phyloP scores from a whole-genome alignment of 2,797 vertebrate genomes.

The Silurus lanzhouensis region DNA sequence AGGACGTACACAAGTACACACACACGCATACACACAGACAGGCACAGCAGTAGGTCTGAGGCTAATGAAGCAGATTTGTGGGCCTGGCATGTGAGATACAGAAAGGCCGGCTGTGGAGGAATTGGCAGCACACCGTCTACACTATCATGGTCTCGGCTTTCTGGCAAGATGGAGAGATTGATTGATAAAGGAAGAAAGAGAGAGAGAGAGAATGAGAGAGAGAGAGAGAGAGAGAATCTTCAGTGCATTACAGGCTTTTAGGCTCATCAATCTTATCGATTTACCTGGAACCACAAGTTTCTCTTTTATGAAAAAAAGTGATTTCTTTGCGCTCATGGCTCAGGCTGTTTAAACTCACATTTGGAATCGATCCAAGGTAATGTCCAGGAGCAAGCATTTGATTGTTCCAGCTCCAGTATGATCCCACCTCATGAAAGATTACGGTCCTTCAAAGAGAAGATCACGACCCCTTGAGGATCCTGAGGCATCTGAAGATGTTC shows the following conservation, averaged over 20 bases:
- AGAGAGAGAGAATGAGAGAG: slow-evolving; percentile 47
- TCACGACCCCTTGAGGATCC: too few relatives aligned
- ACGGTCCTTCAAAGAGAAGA: too few relatives aligned
- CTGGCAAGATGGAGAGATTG: slow-evolving; percentile 58
- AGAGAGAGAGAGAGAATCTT: slow-evolving; percentile 45
- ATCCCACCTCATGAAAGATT: too few relatives aligned
- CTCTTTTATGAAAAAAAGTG: slow-evolving; percentile 25
- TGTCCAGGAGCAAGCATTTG: too few relatives aligned
- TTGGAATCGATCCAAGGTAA: background rate
- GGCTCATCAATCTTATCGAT: slow-evolving; percentile 44
- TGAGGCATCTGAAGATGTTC: too few relatives aligned
- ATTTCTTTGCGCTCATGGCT: slow-evolving; percentile 31
- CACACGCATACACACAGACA: background rate
- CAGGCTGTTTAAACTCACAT: background rate
- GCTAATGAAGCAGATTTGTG: slow-evolving; percentile 24
- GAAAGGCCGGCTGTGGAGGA: slow-evolving; percentile 68
- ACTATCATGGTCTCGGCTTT: slow-evolving; percentile 48
- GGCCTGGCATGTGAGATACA: slow-evolving; percentile 51
- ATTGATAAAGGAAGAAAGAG: slow-evolving; percentile 60
- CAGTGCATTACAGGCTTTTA: slow-evolving; percentile 69
- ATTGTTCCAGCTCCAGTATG: too few relatives aligned
- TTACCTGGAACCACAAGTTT: slow-evolving; percentile 40
- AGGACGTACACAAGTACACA: slow-evolving; percentile 15
- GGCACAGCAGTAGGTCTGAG: slow-evolving; percentile 3
- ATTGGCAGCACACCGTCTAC: slow-evolving; percentile 58